Conservation (phyloP, 2,888 invertebrate genomes). For the Caenorhabditis sulstoni region DNA sequence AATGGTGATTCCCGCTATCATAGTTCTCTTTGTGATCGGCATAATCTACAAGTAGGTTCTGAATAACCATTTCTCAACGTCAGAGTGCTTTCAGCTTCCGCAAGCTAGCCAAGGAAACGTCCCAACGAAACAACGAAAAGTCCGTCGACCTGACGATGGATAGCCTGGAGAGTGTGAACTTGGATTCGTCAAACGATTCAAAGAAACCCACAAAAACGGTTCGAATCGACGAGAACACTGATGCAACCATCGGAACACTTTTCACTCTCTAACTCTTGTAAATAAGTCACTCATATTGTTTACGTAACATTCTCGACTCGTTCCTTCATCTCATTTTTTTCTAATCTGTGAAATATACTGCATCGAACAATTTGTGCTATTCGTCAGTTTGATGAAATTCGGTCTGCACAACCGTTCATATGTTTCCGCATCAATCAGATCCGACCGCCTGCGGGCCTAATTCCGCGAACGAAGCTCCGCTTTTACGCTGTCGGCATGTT, state of each 20-base stretch:
- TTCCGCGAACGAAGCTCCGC: too few species aligned
- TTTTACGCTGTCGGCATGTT: too few species aligned
- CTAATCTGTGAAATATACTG: too few species aligned
- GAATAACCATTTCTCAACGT: neutral
- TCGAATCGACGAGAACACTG: conserved; percentile 7
- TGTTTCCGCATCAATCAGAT: too few species aligned
- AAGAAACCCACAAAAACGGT: conserved; percentile 5
- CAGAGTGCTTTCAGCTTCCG: conserved; percentile 20
- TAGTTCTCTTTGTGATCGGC: neutral
- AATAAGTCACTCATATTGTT: neutral
- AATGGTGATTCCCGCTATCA: conserved; percentile 2
- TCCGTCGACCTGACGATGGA: neutral
- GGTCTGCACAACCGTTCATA: too few species aligned
- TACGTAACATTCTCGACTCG: too few species aligned
- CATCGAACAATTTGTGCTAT: too few species aligned
- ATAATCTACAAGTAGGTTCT: conserved; percentile 20
- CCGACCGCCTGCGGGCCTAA: too few species aligned
- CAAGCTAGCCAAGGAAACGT: conserved; percentile 1
- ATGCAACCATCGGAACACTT: conserved; percentile 17
- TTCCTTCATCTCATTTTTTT: too few species aligned
- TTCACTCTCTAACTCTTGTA: conserved; percentile 21
- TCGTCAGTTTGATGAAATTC: too few species aligned
- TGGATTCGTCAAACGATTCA: neutral
- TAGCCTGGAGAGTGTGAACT: conserved; percentile 28
- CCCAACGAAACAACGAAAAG: neutral